Evolutionary conservation across 1,140 invertebrate genomes (phyloP), one percentile per base, ranked within the genome.

Genomic region (Drosophila nigromelanica): DNA sequence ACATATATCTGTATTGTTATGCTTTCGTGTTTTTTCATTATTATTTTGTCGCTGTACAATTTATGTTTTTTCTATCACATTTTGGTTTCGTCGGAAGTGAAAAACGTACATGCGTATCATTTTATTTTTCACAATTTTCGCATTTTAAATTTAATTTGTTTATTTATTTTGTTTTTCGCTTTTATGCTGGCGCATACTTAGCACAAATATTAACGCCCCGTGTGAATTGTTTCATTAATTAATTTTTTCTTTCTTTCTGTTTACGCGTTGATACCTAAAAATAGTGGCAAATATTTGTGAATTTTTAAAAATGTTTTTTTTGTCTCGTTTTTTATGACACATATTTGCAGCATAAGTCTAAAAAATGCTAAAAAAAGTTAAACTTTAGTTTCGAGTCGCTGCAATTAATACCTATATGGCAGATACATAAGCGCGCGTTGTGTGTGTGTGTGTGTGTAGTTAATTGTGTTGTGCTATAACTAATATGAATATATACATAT

Each of bases 151-250:
- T 52, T 37, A 21, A 18, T 52, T 37, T 27, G 10, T 40, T 37
- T 35, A 35, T 63, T 43, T 12, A 21, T 64, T 55, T 35, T 55
- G 15, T 45, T 45, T 35, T 55, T 60, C 60, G 42, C 55, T 55
- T 61, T 50, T 14, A 72, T 72, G 61, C 62, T 66, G 52, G 15
- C 47, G 50, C 55, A 73, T 54, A 66, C 33, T 67, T 54, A 67
- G 40, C 33, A 33, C 43, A 56, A 58, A 54, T 47, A 63, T 47
- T 59, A 58, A 30, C 58, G 45, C 39, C 66, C 50, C 58, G 66
- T 62, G 66, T 54, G 51, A 56, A 48, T 30, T 51, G 30, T 74
- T 62, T 51, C 37, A 62, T 70, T 56, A 45, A 30, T 15, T n/a
- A 33, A 30, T 39, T 42, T 67, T 42, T 33, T 14, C 15, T 4